These are phyloP conservation scores for Hipposideros armiger DNA, from an alignment of 2,113 vertebrate genomes.

Conservation along the genomic window DNA sequence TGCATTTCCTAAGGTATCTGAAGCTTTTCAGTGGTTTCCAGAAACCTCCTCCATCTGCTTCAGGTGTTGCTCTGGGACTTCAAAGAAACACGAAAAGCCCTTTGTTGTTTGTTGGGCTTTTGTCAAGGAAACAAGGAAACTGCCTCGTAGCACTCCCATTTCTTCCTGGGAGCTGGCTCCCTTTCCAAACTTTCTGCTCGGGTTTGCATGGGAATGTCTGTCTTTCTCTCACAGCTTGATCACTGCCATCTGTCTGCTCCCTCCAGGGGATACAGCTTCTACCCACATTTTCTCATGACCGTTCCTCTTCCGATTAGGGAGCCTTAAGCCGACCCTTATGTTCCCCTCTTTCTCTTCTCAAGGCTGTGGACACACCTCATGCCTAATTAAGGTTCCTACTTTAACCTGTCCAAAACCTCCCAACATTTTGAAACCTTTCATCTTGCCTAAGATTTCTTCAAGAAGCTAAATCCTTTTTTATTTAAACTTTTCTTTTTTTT, in stretches of 20 bases:
- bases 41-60: conserved; percentile 13
- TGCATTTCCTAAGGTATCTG: not conserved
- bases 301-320: too few relatives aligned
- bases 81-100: not conserved
- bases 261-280: not conserved
- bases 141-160: rapidly evolving
- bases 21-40: not conserved
- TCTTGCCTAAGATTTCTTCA: not conserved
- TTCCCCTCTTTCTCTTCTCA: not conserved
- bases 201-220: not conserved
- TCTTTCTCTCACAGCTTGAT: not conserved
- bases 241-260: too few relatives aligned
- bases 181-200: not conserved
- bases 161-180: not conserved
- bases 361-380: not conserved
- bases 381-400: not conserved
- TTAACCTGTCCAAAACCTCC: not conserved
- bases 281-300: not conserved
- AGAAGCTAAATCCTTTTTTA: not conserved
- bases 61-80: not conserved
- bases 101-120: not conserved
- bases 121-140: not conserved
- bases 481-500: not conserved
- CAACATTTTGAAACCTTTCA: not conserved
- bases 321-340: too few relatives aligned